These are phyloP conservation scores for Gallinago media DNA, from an alignment of 2,113 vertebrate genomes.

Conservation along the genomic window DNA sequence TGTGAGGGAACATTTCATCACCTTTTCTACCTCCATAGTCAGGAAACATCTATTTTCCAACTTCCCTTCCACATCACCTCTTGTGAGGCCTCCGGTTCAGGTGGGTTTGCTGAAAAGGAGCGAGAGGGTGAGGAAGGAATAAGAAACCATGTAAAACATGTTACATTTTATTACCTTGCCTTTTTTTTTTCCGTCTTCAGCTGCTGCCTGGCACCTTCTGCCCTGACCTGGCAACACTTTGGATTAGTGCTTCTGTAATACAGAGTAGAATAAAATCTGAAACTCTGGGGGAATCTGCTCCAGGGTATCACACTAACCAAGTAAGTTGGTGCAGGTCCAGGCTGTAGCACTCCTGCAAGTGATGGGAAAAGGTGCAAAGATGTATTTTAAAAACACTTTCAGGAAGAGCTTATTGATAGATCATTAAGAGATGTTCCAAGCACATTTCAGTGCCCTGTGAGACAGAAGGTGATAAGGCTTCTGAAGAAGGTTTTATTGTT, in stretches of 20 bases:
- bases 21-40: background rate
- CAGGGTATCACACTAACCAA: background rate
- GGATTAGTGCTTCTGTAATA: background rate
- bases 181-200: background rate
- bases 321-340: background rate
- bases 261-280: background rate
- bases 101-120: background rate
- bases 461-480: background rate
- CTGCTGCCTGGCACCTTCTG: background rate
- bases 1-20: accelerated
- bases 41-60: background rate
- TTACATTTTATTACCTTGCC: background rate
- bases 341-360: background rate
- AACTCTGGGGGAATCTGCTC: background rate
- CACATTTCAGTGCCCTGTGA: accelerated
- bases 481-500: background rate
- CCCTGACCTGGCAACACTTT: background rate
- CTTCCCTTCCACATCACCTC: background rate
- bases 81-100: background rate
- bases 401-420: background rate
- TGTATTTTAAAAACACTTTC: background rate
- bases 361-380: background rate
- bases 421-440: background rate
- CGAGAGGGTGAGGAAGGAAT: background rate
- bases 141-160: background rate